Base-by-base conservation (phyloP, 2,888 invertebrate species). In the Spicauda simplicius region DNA sequence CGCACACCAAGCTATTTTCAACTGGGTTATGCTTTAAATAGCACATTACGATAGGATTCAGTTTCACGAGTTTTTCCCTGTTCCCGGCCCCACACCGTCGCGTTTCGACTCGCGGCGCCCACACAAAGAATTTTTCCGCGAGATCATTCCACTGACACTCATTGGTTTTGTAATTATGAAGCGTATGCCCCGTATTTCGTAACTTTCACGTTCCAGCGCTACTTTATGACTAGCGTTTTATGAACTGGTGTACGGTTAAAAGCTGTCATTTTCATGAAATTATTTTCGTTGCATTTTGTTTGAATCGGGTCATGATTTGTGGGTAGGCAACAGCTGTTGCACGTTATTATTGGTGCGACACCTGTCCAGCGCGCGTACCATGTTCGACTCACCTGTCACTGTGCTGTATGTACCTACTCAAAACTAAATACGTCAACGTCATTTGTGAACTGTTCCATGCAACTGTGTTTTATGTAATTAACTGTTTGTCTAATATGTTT, bases 21-120 rank as follows among this genome's bases (percentile, higher is more conserved):
- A 87, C 90, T 86, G 86, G 88, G 92, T 90, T 92, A 91, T 89
- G 91, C 91, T 93, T 90, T 88, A 93, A 93, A 93, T 93, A 93
- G 92, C 89, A 81, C 86, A 91, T 92, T 90, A 91, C 93, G 92
- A 91, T 93, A 91, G 93, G 87, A 93, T 93, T 92, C 91, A 87
- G 91, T 93, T 93, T 92, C 93, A 92, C 88, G 81, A 89, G 88
- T 88, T 93, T 92, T 92, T 90, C 90, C 89, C 90, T 86, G 86
- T 88, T 89, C 86, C 80, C 86, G 84, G 85, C 87, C 83, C 78
- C 84, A 71, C 74, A 78, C 50, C 60, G 60, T 50, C 82, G 80
- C 85, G 83, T 82, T 84, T 82, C 80, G 33, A 78, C 82, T 80
- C 80, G 76, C 83, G 72, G 79, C 88, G 85, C 90, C 89, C 88